These are phyloP conservation scores for Agonopterix heracliana DNA, from an alignment of 2,888 invertebrate genomes.

Conservation along the genomic window DNA sequence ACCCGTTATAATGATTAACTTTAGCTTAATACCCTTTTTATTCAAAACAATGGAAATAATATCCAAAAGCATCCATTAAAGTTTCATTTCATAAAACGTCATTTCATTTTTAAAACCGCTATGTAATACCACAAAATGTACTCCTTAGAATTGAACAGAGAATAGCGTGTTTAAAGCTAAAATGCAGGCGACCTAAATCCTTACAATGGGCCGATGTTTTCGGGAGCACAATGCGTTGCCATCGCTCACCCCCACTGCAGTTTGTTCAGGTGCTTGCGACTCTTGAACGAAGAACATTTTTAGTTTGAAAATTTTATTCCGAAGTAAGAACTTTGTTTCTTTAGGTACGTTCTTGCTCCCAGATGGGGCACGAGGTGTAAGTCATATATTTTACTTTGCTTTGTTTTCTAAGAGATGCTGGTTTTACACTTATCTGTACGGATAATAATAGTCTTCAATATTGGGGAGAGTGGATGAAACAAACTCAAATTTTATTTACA, in stretches of 20 bases:
- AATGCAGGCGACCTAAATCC: constrained; percentile 41
- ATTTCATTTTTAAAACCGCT: too few species aligned
- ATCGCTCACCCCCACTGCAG: constrained; percentile 26
- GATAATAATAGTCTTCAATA: too few species aligned
- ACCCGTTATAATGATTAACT: too few species aligned
- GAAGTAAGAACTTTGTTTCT: constrained; percentile 11
- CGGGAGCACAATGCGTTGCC: constrained; percentile 32
- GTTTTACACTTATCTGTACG: background rate
- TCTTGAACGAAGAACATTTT: constrained; percentile 22
- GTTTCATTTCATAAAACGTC: too few species aligned
- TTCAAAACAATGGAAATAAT: too few species aligned
- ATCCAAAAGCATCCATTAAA: too few species aligned
- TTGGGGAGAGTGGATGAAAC: too few species aligned
- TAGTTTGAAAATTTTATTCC: constrained; percentile 26
- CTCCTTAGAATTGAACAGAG: constrained; percentile 3
- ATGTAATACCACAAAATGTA: too few species aligned
- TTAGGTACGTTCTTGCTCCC: constrained; percentile 2
- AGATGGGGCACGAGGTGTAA: background rate
- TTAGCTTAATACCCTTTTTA: too few species aligned
- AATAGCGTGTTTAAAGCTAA: constrained; percentile 28
- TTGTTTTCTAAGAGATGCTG: background rate
- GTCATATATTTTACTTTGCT: background rate
- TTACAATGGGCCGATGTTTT: constrained; percentile 40
- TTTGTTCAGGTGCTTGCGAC: constrained; percentile 34
- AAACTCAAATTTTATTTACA: too few species aligned